Conservation (phyloP, 1,140 invertebrate species). For the Metopolophium dirhodum region DNA sequence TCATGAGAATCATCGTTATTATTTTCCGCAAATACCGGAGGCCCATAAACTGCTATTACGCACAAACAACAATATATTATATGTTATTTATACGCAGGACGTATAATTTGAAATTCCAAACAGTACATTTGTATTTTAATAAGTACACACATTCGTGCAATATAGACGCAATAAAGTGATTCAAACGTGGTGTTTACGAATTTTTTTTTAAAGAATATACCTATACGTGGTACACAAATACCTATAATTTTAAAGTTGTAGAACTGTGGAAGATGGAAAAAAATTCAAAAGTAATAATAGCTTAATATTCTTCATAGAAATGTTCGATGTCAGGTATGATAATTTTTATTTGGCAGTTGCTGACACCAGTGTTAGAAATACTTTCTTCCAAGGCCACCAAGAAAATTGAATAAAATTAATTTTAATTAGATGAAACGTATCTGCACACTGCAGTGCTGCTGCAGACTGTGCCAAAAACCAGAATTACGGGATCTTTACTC, state of each 20-base stretch:
- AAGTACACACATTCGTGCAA: background rate
- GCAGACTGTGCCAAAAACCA: background rate
- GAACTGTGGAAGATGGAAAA: background rate
- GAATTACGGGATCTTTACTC: background rate
- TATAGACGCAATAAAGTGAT: background rate
- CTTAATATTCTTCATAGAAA: background rate
- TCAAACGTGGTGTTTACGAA: background rate
- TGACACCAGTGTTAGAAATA: background rate
- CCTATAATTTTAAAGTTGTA: background rate
- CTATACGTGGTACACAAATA: background rate
- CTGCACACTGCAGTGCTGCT: background rate
- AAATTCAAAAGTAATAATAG: background rate
- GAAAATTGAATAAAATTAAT: background rate
- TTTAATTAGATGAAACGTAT: background rate
- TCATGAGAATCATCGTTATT: background rate
- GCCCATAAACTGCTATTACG: background rate
- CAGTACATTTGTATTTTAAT: conserved; percentile 22
- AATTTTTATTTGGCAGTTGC: background rate
- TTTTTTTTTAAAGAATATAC: background rate
- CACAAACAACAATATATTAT: background rate
- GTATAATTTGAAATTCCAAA: conserved; percentile 57
- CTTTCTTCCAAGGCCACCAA: conserved; percentile 28
- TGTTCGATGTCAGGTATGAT: background rate
- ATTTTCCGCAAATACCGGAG: background rate
- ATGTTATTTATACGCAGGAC: background rate